Evolutionary conservation across 92 coral and sea anemone species (phyloP).

Genomic region (Siderastrea radians): DNA sequence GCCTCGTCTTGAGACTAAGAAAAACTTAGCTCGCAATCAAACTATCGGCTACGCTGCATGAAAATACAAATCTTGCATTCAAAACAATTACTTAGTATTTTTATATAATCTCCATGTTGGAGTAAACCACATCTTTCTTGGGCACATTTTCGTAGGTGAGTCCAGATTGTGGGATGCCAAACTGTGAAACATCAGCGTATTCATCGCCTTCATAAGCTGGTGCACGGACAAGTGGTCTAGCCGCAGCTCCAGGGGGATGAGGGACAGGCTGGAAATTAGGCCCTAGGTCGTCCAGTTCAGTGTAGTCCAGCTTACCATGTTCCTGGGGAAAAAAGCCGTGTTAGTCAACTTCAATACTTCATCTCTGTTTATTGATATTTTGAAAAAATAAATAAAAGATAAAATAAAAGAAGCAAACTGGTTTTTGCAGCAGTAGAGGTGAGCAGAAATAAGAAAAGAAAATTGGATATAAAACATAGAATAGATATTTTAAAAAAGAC

Average conservation of each 20-base stretch:
- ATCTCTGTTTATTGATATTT: too few species aligned
- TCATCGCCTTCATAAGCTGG: slow-evolving; percentile 32
- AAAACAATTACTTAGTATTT: neutral
- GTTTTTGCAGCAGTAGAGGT: too few species aligned
- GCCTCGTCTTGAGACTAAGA: too few species aligned
- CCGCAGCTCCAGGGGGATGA: slow-evolving; percentile 4
- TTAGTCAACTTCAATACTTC: neutral
- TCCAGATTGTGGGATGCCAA: slow-evolving; percentile 37
- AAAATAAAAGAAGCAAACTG: too few species aligned
- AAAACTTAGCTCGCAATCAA: too few species aligned
- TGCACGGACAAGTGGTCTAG: slow-evolving; percentile 19
- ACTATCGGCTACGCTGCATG: too few species aligned
- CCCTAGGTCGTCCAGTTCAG: slow-evolving; percentile 29
- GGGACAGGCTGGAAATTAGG: neutral
- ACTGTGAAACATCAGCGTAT: slow-evolving; percentile 45
- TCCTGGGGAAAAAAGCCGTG: neutral
- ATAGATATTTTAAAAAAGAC: too few species aligned
- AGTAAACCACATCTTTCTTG: slow-evolving; percentile 32
- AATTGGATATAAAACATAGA: too few species aligned
- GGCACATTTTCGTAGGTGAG: slow-evolving; percentile 36
- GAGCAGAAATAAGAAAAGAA: too few species aligned
- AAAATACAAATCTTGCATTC: neutral
- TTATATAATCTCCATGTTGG: slow-evolving; percentile 44
- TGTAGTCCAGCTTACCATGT: slow-evolving; percentile 38
- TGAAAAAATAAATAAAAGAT: too few species aligned